phyloP scores from a whole-genome alignment of 1,140 invertebrate species.

The Heliconius eleuchia region DNA sequence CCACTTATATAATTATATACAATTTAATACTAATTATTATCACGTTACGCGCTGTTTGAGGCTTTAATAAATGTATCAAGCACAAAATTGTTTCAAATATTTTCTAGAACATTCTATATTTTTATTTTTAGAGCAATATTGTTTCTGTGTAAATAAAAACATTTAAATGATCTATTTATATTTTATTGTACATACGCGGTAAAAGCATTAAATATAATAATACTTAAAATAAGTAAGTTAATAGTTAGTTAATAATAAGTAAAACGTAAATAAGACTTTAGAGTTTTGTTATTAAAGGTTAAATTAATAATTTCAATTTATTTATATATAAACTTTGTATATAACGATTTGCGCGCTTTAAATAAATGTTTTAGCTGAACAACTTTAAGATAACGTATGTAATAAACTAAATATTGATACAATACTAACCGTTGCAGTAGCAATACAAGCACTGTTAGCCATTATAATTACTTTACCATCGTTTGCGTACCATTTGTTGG shows the following conservation, averaged over 20 bases:
- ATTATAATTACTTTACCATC: constrained; percentile 63
- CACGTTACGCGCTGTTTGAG: constrained; percentile 67
- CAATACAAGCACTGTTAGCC: constrained; percentile 38
- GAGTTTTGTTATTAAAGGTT: not conserved
- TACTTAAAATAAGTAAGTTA: not conserved
- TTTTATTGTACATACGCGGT: too few species aligned
- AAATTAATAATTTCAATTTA: not conserved
- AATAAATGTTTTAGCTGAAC: constrained; percentile 2
- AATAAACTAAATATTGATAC: constrained; percentile 31
- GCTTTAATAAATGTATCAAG: constrained; percentile 23
- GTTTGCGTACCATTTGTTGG: constrained; percentile 76
- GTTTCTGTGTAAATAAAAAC: not conserved
- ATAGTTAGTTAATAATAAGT: not conserved
- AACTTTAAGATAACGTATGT: constrained; percentile 32
- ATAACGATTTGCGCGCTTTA: constrained; percentile 1
- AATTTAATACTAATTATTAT: constrained; percentile 77
- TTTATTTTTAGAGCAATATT: not conserved
- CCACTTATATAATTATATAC: constrained; percentile 63
- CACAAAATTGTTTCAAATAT: constrained; percentile 4
- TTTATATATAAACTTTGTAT: not conserved
- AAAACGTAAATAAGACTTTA: not conserved
- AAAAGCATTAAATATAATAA: too few species aligned
- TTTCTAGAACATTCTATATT: not conserved
- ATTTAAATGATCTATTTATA: not conserved
- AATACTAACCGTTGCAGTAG: constrained; percentile 27